These are phyloP conservation scores for Goniozus legneri DNA, from an alignment of 1,140 invertebrate genomes.

Conservation along the genomic window DNA sequence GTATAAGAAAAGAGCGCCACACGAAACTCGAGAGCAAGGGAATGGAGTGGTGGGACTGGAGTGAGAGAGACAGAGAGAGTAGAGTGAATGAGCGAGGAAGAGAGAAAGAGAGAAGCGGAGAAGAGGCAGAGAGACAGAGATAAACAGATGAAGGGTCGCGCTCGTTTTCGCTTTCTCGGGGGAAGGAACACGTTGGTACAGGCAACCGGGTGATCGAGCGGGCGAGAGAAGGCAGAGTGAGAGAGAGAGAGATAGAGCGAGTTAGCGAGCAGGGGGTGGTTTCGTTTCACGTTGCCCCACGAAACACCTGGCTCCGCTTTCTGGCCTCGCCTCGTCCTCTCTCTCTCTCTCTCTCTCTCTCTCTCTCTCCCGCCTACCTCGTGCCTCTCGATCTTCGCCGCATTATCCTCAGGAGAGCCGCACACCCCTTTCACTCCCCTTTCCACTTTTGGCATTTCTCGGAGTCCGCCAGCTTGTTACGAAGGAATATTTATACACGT, in stretches of 20 bases:
- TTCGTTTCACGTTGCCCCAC: conserved; percentile 21
- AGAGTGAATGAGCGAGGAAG: background rate
- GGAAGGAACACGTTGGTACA: background rate
- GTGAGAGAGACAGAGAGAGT: background rate
- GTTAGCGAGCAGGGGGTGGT: conserved; percentile 22
- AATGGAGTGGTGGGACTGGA: background rate
- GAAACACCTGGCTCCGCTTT: conserved; percentile 35
- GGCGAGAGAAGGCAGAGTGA: conserved; percentile 5
- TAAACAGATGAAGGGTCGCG: too few species aligned
- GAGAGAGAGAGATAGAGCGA: background rate
- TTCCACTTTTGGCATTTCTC: conserved; percentile 9
- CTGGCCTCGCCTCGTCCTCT: conserved; percentile 15
- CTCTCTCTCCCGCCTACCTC: conserved; percentile 11
- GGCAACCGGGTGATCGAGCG: conserved; percentile 9
- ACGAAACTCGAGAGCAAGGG: conserved; percentile 7
- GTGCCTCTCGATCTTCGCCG: conserved; percentile 22
- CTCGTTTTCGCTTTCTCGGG: too few species aligned
- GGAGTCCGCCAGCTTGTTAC: conserved; percentile 24
- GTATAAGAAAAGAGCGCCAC: conserved; percentile 10
- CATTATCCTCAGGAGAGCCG: conserved; percentile 19
- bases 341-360: conserved; percentile 5
- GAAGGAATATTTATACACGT: conserved; percentile 22
- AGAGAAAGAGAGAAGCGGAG: conserved; percentile 6
- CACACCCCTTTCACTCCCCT: conserved; percentile 6
- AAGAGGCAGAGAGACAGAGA: conserved; percentile 3